phyloP scores from a whole-genome alignment of 2,797 vertebrate genomes.

The Centroberyx gerrardi region DNA sequence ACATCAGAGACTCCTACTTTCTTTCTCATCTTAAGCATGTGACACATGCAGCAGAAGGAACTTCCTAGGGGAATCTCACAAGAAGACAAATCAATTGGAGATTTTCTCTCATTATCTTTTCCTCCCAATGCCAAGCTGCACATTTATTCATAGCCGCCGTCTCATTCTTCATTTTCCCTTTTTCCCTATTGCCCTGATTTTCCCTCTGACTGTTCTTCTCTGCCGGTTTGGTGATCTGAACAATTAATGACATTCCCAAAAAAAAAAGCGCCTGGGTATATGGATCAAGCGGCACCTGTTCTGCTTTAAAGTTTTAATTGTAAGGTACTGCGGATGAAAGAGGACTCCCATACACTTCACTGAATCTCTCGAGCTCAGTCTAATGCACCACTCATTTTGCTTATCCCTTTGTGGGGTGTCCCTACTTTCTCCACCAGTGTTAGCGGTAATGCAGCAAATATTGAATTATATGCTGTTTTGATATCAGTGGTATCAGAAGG shows the following conservation, averaged over 20 bases:
- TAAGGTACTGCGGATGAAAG: constrained; percentile 26
- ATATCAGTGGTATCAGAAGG: background rate
- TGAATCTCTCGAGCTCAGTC: constrained; percentile 13
- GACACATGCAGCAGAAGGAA: constrained; percentile 56
- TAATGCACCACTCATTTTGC: background rate
- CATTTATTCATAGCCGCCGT: constrained; percentile 46
- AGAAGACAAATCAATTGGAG: constrained; percentile 74
- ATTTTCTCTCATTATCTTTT: constrained; percentile 71
- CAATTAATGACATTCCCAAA: constrained; percentile 63
- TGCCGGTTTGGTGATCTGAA: constrained; percentile 64
- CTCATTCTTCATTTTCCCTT: constrained; percentile 40
- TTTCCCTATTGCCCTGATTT: constrained; percentile 3
- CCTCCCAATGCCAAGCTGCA: constrained; percentile 39
- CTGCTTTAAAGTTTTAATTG: constrained; percentile 60
- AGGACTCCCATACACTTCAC: constrained; percentile 14
- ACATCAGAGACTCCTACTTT: constrained; percentile 55
- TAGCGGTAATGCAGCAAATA: background rate
- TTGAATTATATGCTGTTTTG: background rate
- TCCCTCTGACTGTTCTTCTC: constrained; percentile 31
- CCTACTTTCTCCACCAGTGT: background rate
- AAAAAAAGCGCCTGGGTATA: constrained; percentile 37
- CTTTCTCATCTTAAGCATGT: constrained; percentile 57
- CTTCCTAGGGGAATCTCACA: constrained; percentile 71
- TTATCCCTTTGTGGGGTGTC: background rate
- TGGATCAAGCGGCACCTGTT: constrained; percentile 58